Evolutionary conservation across 1,140 invertebrate genomes (phyloP), one percentile per base, ranked within the genome.

Genomic region (Drosophila setifemur): DNA sequence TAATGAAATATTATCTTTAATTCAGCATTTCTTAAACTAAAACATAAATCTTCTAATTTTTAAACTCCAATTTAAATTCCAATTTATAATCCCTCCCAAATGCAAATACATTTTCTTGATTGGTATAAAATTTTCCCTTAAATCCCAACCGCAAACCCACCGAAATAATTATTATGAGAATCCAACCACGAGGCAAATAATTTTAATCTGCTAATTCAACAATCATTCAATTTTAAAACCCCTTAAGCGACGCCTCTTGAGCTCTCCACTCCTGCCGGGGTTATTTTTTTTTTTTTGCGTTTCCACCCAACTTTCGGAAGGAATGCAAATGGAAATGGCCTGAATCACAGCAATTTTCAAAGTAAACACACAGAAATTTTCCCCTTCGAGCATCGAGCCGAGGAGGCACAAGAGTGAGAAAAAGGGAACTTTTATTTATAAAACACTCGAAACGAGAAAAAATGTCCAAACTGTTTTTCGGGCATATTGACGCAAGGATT

Each of bases 261-360:
- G 61, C 26, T 67, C 26, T n/a, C 37, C 33, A 9, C 48, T 11
- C 29, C n/a, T n/a, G n/a, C 3, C 11, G 1, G 9, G 3, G 5
- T 21, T 33, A 39, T 58, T 37, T n/a, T 6, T 39, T 55, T 43
- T 57, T 37, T 58, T 39, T n/a, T n/a, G n/a, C n/a, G n/a, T n/a
- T n/a, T n/a, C n/a, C n/a, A n/a, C n/a, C n/a, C n/a, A n/a, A n/a
- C 25, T 40, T 40, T 48, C 23, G 31, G 40, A 58, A 53, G 60
- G 45, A 50, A 68, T 48, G 60, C 53, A 58, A 67, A 77, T 54
- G n/a, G 55, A 49, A 57, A 61, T 75, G 77, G 40, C 61, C 76
- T 52, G 68, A 83, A 83, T 83, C 78, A 83, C 69, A 83, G 78
- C 78, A 83, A 83, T 83, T 83, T 82, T 83, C 78, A 61, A 73